Percentiles rank a stretch among this genome's conserved stretches.
These are phyloP conservation scores for Actinemys pallida DNA, from an alignment of 2,113 vertebrate species.

Conservation along the genomic window DNA sequence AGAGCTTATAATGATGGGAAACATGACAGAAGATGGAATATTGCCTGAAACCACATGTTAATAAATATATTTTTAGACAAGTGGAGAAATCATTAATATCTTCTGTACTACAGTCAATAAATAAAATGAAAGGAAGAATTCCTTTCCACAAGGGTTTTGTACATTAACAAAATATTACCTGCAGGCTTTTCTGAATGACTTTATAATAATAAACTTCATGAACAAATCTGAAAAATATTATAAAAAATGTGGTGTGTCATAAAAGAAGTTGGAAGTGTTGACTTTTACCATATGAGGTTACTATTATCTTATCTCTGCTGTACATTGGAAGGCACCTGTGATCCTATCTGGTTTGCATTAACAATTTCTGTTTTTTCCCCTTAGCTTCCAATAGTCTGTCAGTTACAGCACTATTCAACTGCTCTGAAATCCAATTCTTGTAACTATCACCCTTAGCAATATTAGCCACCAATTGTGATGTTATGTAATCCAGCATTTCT, in stretches of 20 bases:
- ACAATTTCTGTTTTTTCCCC: not conserved
- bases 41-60: conserved; percentile 31
- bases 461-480: not conserved
- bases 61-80: conserved; percentile 31
- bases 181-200: not conserved
- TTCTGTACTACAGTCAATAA: not conserved
- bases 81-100: conserved; percentile 6
- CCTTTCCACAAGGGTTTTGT: not conserved
- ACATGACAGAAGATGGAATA: conserved; percentile 1
- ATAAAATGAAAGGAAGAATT: conserved; percentile 26
- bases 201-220: not conserved
- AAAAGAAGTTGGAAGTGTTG: not conserved
- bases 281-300: not conserved
- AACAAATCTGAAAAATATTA: not conserved
- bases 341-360: not conserved
- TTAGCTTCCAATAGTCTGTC: not conserved
- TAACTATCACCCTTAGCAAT: not conserved
- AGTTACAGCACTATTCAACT: not conserved
- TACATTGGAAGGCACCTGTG: not conserved
- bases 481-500: not conserved
- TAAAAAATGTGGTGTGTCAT: not conserved
- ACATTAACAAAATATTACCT: conserved; percentile 24
- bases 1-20: conserved; percentile 34
- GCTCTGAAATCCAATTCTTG: not conserved
- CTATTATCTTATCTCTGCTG: not conserved